Evolutionary conservation across 2,797 vertebrate species (phyloP), one percentile per base, ranked within the genome.

Genomic region (Clarias pachynema): DNA sequence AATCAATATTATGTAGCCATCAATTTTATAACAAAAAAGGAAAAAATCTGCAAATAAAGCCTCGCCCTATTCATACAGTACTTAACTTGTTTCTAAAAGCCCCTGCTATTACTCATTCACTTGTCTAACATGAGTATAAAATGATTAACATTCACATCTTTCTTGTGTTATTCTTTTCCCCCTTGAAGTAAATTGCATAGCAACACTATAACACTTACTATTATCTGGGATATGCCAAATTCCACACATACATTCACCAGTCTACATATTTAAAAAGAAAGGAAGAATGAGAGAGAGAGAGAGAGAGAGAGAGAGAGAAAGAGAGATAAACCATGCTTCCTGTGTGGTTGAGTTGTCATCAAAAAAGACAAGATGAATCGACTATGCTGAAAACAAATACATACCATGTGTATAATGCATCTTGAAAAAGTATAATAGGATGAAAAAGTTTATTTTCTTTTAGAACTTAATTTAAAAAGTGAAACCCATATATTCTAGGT

Each of bases 261-360:
- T 59, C 29, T 22, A 34, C 29, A 57, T 2, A 10, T 59, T 9
- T 12, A 53, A 74, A 26, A 44, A 9, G 22, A 44, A 24, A 73
- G 24, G n/a, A 40, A 73, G 70, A 73, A 24, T 2, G 34, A 34
- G 18, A n/a, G 60, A 2, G 22, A n/a, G 60, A 10, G 22, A 10
- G 59, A n/a, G 60, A n/a, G 60, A n/a, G 60, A 62, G 60, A 62
- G 60, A n/a, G 37, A 44, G 5, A 44, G 37, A 31, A 15, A 75
- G 7, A 56, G 49, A 31, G 79, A 87, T 87, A 84, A 86, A 81
- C 81, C 87, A 83, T 90, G 87, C 89, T 93, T 93, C 91, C 93
- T 91, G 24, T 90, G 91, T 90, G 91, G 91, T 62, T 87, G 69
- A 84, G 79, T 85, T 82, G 81, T 87, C 88, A 91, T 94, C 89